Evolutionary conservation across 2,888 invertebrate genomes (phyloP).

Genomic region (Autographa pulchrina): DNA sequence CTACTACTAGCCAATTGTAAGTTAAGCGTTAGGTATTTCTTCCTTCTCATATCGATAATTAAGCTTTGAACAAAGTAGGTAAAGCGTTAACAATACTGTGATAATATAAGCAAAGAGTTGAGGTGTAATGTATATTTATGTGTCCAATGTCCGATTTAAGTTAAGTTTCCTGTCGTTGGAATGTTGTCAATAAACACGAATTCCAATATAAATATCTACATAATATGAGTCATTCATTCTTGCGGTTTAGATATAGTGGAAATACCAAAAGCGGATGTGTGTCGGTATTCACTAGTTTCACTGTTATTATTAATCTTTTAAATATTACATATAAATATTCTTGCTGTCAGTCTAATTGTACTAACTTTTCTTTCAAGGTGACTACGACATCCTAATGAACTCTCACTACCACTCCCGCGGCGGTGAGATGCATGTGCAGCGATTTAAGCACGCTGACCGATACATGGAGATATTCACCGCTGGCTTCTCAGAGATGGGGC

Average conservation of each 20-base stretch:
- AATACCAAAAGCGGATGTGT: not conserved
- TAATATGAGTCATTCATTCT: no score
- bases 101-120: no score
- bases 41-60: not conserved
- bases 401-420: slow-evolving; percentile 84
- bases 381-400: slow-evolving; percentile 85
- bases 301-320: not conserved
- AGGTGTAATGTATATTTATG: not conserved
- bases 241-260: no score
- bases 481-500: slow-evolving; percentile 83
- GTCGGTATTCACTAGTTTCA: not conserved
- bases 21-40: no score
- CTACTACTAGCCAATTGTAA: no score
- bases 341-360: not conserved
- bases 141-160: not conserved
- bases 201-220: no score
- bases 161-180: not conserved
- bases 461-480: slow-evolving; percentile 80
- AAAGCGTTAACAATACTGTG: not conserved
- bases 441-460: slow-evolving; percentile 81
- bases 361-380: slow-evolving; percentile 73
- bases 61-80: not conserved
- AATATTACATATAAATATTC: not conserved
- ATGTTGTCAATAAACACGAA: not conserved
- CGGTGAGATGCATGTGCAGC: slow-evolving; percentile 84